Percentiles rank a stretch among this genome's conserved stretches.
Evolutionary conservation across 1,140 invertebrate species (phyloP).

Genomic region (Dendroctonus ponderosae): DNA sequence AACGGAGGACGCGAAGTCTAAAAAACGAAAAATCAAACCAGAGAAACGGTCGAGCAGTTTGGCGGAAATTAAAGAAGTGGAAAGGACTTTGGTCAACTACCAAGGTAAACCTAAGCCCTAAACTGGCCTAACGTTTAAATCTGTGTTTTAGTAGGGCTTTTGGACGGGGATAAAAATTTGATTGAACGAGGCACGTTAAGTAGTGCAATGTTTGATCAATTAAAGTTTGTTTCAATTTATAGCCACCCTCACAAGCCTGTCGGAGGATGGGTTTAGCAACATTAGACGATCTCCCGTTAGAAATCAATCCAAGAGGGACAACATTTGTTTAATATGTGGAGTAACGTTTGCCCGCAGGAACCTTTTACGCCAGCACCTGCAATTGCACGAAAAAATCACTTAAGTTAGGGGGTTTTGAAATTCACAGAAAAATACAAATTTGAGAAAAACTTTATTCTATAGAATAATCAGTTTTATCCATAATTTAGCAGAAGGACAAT

Average conservation of each 20-base stretch:
- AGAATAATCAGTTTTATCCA: not conserved
- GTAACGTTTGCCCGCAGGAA: not conserved
- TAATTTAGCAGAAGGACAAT: constrained; percentile 24
- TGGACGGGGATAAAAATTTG: too few species aligned
- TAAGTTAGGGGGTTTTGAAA: not conserved
- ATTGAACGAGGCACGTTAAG: not conserved
- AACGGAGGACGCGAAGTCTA: too few species aligned
- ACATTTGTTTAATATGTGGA: not conserved
- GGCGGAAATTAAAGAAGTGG: too few species aligned
- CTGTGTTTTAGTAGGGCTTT: too few species aligned
- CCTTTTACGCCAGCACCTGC: not conserved
- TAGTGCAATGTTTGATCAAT: not conserved
- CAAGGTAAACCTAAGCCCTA: too few species aligned
- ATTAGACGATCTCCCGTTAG: not conserved
- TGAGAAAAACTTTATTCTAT: not conserved
- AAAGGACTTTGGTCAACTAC: too few species aligned
- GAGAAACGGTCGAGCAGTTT: too few species aligned
- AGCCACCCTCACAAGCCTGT: not conserved
- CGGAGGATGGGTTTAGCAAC: not conserved
- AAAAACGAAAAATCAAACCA: too few species aligned
- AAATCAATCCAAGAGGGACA: not conserved
- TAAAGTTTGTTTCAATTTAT: not conserved
- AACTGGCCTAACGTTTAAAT: too few species aligned
- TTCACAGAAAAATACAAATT: not conserved
- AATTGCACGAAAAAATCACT: not conserved